Conservation (phyloP, 2,113 vertebrate genomes). For the Cyanoliseus patagonus region DNA sequence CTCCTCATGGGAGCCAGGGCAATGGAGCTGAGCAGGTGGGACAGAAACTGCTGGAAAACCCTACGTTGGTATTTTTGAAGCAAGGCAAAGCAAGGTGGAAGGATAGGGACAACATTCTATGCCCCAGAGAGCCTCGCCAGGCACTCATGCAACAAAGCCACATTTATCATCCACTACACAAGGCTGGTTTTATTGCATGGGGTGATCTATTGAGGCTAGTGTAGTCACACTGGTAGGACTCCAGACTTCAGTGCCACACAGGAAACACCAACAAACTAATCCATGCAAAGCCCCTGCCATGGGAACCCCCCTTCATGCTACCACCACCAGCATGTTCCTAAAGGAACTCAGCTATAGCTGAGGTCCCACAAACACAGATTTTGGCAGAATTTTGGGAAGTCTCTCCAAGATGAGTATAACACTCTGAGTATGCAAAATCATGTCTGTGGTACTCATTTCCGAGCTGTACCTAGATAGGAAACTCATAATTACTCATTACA, state of each 20-base stretch:
- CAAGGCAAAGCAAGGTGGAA: background rate
- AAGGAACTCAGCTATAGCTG: fast-evolving
- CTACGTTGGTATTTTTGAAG: fast-evolving
- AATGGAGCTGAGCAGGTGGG: background rate
- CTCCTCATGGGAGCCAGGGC: background rate
- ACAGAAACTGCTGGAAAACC: background rate
- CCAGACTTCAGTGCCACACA: background rate
- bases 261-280: background rate
- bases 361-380: background rate
- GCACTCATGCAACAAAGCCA: fast-evolving
- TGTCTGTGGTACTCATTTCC: background rate
- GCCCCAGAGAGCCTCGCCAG: background rate
- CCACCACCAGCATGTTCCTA: background rate
- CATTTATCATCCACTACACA: background rate
- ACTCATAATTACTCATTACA: background rate
- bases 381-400: background rate
- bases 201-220: background rate
- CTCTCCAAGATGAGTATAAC: background rate
- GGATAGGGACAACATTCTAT: fast-evolving
- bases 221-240: background rate
- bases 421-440: background rate
- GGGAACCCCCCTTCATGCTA: background rate
- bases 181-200: background rate
- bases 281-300: background rate
- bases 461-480: background rate